Evolutionary conservation across 2,113 vertebrate genomes (phyloP).

Genomic region (Holacanthus passer): DNA sequence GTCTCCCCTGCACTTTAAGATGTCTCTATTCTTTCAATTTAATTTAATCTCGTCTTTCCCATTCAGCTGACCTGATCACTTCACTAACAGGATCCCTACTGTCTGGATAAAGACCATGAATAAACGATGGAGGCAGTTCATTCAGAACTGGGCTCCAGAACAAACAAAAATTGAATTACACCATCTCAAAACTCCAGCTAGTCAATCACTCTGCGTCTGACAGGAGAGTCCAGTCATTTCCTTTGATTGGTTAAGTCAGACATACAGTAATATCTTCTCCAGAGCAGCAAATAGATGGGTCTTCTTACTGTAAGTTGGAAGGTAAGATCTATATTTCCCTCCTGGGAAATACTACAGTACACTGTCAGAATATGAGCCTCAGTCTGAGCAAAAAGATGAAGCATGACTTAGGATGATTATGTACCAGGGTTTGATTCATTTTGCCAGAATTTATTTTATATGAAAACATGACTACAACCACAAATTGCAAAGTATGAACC

Average conservation of each 20-base stretch:
- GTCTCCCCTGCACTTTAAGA: too few relatives aligned
- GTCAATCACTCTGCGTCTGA: conserved; percentile 53
- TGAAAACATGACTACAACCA: background rate
- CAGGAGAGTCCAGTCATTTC: conserved; percentile 48
- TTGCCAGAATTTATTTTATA: conserved; percentile 15
- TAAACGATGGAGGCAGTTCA: conserved; percentile 36
- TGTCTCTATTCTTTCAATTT: too few relatives aligned
- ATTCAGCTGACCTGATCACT: conserved; percentile 34
- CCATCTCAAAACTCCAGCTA: conserved; percentile 47
- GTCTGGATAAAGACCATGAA: conserved; percentile 48
- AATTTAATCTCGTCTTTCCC: conserved; percentile 23
- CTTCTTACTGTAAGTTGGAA: conserved; percentile 31
- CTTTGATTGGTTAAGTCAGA: conserved; percentile 57
- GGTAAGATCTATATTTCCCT: conserved; percentile 17
- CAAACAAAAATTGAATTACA: conserved; percentile 53
- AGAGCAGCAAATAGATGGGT: conserved; percentile 49
- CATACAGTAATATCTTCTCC: conserved; percentile 68
- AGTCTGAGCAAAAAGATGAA: conserved; percentile 14
- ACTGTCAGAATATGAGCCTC: conserved; percentile 11
- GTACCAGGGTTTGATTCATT: conserved; percentile 3
- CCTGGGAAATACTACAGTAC: background rate
- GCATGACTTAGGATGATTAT: conserved; percentile 11
- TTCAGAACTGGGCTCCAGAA: conserved; percentile 63
- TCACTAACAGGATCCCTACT: conserved; percentile 23
- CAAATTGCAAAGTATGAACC: conserved; percentile 18